Evolutionary conservation across 2,888 invertebrate genomes (phyloP).

Genomic region (Carpatolechia fugitivella): DNA sequence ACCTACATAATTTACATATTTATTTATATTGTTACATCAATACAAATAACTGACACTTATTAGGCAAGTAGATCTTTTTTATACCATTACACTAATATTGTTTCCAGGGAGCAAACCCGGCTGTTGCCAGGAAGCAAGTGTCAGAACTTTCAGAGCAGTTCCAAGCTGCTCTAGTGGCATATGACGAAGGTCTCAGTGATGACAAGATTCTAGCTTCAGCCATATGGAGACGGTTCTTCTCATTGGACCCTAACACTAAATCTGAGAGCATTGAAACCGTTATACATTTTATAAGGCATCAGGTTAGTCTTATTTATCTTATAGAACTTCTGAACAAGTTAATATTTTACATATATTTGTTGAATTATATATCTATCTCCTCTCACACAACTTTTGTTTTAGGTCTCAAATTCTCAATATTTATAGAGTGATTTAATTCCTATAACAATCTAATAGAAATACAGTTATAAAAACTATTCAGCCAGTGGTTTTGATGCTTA

Average conservation of each 20-base stretch:
- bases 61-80: too few relatives aligned
- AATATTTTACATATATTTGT: not conserved
- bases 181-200: constrained; percentile 91
- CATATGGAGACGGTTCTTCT: constrained; percentile 91
- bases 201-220: constrained; percentile 90
- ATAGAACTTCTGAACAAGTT: not conserved
- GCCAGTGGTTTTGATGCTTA: too few relatives aligned
- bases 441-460: too few relatives aligned
- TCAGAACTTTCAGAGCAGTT: constrained; percentile 86
- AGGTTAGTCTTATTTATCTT: constrained; percentile 70
- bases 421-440: too few relatives aligned
- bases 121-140: constrained; percentile 82
- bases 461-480: too few relatives aligned
- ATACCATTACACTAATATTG: not conserved
- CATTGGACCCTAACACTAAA: constrained; percentile 80
- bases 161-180: constrained; percentile 89
- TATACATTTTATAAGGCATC: constrained; percentile 87
- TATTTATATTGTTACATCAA: too few relatives aligned
- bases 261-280: constrained; percentile 83
- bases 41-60: too few relatives aligned
- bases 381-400: too few relatives aligned
- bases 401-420: too few relatives aligned
- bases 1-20: too few relatives aligned
- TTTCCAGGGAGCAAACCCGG: constrained; percentile 80
- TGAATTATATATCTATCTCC: too few relatives aligned